A percentile compares a stretch with the other conserved stretches of the same genome.
phyloP scores from a whole-genome alignment of 2,888 invertebrate species.

The Pherbina coryleti region DNA sequence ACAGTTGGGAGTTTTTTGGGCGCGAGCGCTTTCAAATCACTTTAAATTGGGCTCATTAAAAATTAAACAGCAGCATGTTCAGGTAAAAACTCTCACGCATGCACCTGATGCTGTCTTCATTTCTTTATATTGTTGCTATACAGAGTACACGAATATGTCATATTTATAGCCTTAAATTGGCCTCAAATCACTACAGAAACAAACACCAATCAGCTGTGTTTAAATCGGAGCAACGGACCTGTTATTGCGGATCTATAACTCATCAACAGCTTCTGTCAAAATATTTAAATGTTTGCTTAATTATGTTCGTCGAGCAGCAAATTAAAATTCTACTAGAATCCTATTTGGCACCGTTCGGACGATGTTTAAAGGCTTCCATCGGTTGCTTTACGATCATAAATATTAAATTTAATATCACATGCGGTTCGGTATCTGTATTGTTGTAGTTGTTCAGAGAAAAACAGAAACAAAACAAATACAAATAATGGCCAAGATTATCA shows the following conservation, averaged over 20 bases:
- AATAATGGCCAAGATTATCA: constrained; percentile 1
- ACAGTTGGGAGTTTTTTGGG: constrained; percentile 35
- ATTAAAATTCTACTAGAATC: constrained; percentile 35
- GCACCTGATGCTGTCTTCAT: constrained; percentile 17
- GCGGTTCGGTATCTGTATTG: background rate
- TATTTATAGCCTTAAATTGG: background rate
- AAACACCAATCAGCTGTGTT: background rate
- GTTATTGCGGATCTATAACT: constrained; percentile 37
- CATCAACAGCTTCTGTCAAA: constrained; percentile 42
- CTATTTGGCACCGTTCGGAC: constrained; percentile 26
- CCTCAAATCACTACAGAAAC: background rate
- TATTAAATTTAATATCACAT: background rate
- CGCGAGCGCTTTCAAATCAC: constrained; percentile 23
- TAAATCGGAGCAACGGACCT: background rate
- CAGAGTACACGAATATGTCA: background rate
- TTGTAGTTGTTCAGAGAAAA: background rate
- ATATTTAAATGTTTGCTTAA: constrained; percentile 43
- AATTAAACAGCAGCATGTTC: constrained; percentile 6
- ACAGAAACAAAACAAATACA: background rate
- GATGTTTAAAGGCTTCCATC: background rate
- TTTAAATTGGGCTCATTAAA: constrained; percentile 33
- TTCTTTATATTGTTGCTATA: background rate
- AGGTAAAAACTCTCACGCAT: constrained; percentile 25
- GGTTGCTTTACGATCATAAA: background rate
- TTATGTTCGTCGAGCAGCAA: constrained; percentile 39